Evolutionary conservation across 2,113 vertebrate species (phyloP).

Genomic region (Cololabis saira): DNA sequence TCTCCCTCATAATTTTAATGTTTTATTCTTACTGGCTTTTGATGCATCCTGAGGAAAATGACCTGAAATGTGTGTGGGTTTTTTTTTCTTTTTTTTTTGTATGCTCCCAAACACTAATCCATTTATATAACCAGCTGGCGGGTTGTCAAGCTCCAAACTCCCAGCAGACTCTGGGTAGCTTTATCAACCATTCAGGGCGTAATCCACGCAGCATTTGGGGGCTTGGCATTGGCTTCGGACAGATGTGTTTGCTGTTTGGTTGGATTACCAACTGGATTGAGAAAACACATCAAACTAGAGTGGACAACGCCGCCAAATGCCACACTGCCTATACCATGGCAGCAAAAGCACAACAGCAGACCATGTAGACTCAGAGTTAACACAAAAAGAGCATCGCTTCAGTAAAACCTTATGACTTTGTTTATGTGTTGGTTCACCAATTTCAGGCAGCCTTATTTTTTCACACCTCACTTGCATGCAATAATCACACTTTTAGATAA

Average conservation of each 20-base stretch:
- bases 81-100: slow-evolving; percentile 27
- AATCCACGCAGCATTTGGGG: slow-evolving; percentile 74
- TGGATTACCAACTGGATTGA: slow-evolving; percentile 72
- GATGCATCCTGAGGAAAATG: slow-evolving; percentile 42
- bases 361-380: background rate
- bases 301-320: slow-evolving; percentile 35
- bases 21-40: slow-evolving; percentile 32
- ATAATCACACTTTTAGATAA: no score
- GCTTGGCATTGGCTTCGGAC: slow-evolving; percentile 56
- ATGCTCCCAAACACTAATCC: slow-evolving; percentile 57
- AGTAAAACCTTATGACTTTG: no score
- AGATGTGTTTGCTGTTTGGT: slow-evolving; percentile 70
- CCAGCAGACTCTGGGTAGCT: slow-evolving; percentile 52
- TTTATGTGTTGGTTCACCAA: no score
- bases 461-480: no score
- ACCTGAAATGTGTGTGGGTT: slow-evolving; percentile 1
- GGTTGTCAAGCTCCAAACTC: slow-evolving; percentile 60
- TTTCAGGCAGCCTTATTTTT: no score
- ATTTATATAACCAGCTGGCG: slow-evolving; percentile 67
- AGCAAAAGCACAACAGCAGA: slow-evolving; percentile 29
- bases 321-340: slow-evolving; percentile 19
- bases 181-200: slow-evolving; percentile 62
- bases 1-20: slow-evolving; percentile 21
- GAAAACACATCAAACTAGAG: slow-evolving; percentile 62
- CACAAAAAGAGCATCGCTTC: no score